Evolutionary conservation across 2,888 invertebrate species (phyloP), one percentile per base, ranked within the genome.

Genomic region (Pegoplata infirma): DNA sequence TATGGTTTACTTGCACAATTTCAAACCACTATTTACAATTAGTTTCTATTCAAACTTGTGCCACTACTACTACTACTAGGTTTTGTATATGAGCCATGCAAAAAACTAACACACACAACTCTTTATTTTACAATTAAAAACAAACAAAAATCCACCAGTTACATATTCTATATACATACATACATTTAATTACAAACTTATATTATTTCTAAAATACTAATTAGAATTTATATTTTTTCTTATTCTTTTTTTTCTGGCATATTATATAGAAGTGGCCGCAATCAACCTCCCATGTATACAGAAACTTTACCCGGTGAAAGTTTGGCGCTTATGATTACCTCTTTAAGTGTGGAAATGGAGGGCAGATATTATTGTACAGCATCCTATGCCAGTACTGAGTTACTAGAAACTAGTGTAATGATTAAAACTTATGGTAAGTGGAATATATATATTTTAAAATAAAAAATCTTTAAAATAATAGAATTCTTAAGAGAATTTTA

Each of bases 361-460:
- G 97, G 97, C 74, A 92, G 91, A 83, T 97, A 97, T 90, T 94
- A 93, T 78, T 97, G 97, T 86, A 92, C 92, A 25, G 96, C 95
- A n/a, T 93, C 91, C 76, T 97, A 96, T 89, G 94, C 95, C 76
- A 91, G 91, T 83, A 93, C 93, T 72, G 91, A 93, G 85, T 90
- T 91, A 32, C 89, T 96, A 63, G 91, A 90, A 82, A 93, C 93
- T 71, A 92, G 92, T 78, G 94, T 96, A 49, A 90, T 91, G 84
- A 92, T 96, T 84, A 93, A 93, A 84, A 94, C 95, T 76, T 94
- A 94, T 86, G 91, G 94, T 94, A 90, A 91, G 91, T 90, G 5
- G n/a, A 40, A 40, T n/a, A 40, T n/a, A n/a, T n/a, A n/a, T n/a
- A n/a, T n/a, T n/a, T n/a, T n/a, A n/a, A n/a, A n/a, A n/a, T n/a